phyloP scores from a whole-genome alignment of 2,888 invertebrate genomes.

The Drosophila mettleri region DNA sequence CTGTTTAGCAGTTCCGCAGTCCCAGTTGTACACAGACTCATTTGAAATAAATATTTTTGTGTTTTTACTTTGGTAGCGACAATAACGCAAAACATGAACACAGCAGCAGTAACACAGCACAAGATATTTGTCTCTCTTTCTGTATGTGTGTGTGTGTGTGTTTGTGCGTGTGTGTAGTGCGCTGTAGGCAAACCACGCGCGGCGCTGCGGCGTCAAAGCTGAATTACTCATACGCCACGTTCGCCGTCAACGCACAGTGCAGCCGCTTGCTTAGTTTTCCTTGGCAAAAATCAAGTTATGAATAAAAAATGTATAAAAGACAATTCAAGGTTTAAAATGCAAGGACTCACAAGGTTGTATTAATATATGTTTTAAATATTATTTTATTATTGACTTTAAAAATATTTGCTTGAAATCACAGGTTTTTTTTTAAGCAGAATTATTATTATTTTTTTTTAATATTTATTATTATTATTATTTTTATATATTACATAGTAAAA shows the following conservation, averaged over 20 bases:
- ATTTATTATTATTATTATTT: no score
- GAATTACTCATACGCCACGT: slow-evolving; percentile 79
- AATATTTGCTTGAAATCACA: no score
- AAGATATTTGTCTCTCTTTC: slow-evolving; percentile 45
- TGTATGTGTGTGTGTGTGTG: slow-evolving; percentile 25
- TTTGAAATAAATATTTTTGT: slow-evolving; percentile 81
- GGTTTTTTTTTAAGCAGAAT: no score
- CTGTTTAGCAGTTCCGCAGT: slow-evolving; percentile 71
- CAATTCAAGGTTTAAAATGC: neutral
- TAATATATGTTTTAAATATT: no score
- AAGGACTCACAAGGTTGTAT: neutral
- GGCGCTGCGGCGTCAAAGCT: slow-evolving; percentile 75
- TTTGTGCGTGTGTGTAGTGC: slow-evolving; percentile 21
- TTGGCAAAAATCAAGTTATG: neutral
- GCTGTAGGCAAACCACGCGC: slow-evolving; percentile 76
- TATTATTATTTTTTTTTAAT: no score
- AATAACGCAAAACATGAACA: slow-evolving; percentile 78
- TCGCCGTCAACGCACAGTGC: slow-evolving; percentile 33
- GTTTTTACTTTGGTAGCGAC: slow-evolving; percentile 76
- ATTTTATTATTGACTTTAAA: no score
- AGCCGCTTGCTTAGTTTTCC: neutral
- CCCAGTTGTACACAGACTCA: slow-evolving; percentile 77
- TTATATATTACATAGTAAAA: no score
- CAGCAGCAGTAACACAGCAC: slow-evolving; percentile 46
- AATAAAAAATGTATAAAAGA: no score